Percentiles rank a stretch among this genome's conserved stretches.
Evolutionary conservation across 1,140 invertebrate genomes (phyloP).

Genomic region (Cyphomyrmex costatus): DNA sequence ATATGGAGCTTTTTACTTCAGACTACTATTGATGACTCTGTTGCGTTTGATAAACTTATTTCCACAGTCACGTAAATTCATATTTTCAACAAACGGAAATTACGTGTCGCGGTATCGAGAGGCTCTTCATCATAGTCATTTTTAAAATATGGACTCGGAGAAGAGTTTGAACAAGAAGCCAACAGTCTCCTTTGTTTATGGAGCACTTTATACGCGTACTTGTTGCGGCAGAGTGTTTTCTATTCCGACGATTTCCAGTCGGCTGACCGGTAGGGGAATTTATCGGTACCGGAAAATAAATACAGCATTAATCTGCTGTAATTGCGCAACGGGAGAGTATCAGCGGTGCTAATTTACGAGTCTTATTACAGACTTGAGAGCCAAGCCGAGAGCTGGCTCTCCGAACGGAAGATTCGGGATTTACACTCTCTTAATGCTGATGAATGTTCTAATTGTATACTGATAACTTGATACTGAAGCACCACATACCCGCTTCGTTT

Average conservation of each 20-base stretch:
- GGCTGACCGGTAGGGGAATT: constrained; percentile 1
- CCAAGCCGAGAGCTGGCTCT: not conserved
- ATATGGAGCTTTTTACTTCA: not conserved
- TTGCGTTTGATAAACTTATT: constrained; percentile 1
- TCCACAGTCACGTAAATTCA: not conserved
- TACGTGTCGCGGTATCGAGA: not conserved
- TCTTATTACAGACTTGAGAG: constrained; percentile 44
- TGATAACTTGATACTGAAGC: constrained; percentile 27
- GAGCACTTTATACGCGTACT: not conserved
- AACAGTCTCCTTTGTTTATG: not conserved
- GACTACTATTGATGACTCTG: not conserved
- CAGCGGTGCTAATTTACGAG: constrained; percentile 40
- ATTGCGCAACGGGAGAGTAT: constrained; percentile 50
- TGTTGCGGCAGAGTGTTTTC: constrained; percentile 24
- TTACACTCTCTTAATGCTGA: constrained; percentile 55
- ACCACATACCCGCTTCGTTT: not conserved
- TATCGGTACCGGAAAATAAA: constrained; percentile 54
- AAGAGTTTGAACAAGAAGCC: not conserved
- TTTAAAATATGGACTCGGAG: not conserved
- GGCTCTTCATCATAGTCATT: not conserved
- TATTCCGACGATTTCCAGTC: constrained; percentile 4
- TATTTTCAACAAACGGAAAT: not conserved
- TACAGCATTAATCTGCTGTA: constrained; percentile 52
- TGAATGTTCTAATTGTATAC: constrained; percentile 50
- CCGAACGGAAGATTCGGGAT: constrained; percentile 37